Evolutionary conservation across 1,140 invertebrate genomes (phyloP).

Genomic region (Diuraphis noxia): DNA sequence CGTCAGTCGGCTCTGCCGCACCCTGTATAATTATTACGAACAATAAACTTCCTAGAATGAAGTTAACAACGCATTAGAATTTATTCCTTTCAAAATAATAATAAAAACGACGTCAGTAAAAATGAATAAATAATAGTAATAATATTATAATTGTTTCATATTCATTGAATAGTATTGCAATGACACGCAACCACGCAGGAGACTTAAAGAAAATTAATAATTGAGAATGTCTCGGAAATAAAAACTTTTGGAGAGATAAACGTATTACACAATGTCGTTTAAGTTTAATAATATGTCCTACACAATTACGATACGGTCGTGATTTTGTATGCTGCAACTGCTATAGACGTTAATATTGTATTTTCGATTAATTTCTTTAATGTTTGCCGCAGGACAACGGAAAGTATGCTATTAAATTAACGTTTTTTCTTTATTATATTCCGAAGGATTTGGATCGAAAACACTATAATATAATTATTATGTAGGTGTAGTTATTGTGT

Average conservation of each 20-base stretch:
- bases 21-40: neutral
- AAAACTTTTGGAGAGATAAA: neutral
- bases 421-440: neutral
- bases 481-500: neutral
- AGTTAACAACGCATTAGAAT: neutral
- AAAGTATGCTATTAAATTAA: neutral
- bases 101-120: neutral
- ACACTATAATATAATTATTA: neutral
- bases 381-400: too few species aligned
- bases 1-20: too few species aligned
- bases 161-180: neutral
- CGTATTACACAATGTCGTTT: neutral
- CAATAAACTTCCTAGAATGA: neutral
- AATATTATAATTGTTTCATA: neutral
- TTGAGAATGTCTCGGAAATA: neutral
- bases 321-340: neutral
- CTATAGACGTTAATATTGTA: neutral
- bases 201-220: neutral
- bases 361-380: too few species aligned
- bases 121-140: neutral
- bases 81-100: neutral
- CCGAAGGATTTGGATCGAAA: neutral
- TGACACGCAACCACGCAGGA: neutral
- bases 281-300: neutral
- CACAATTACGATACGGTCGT: neutral